Evolutionary conservation across 2,113 vertebrate genomes (phyloP).

Genomic region (Corydoras maculifer): DNA sequence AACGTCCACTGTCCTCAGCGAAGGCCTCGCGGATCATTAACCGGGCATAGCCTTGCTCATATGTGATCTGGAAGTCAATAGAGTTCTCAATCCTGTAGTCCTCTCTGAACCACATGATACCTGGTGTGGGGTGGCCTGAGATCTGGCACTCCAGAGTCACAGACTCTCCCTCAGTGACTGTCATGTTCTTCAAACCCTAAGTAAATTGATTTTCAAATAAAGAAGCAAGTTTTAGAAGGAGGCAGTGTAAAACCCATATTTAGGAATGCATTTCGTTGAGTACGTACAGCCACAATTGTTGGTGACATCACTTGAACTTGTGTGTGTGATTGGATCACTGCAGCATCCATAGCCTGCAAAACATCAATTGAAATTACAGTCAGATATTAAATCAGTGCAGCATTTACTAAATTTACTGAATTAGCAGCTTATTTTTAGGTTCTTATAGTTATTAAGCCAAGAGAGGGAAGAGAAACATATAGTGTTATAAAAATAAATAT

Average conservation of each 20-base stretch:
- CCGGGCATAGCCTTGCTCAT: constrained; percentile 69
- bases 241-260: neutral
- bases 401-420: too few species aligned
- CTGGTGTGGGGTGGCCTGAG: constrained; percentile 78
- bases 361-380: neutral
- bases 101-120: constrained; percentile 89
- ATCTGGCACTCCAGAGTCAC: constrained; percentile 80
- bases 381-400: too few species aligned
- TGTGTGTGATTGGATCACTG: constrained; percentile 43
- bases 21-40: constrained; percentile 62
- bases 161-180: constrained; percentile 69
- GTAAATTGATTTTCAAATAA: neutral
- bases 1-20: constrained; percentile 93
- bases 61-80: constrained; percentile 94
- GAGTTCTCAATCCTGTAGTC: constrained; percentile 95
- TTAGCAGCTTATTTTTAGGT: too few species aligned
- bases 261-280: neutral
- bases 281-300: constrained; percentile 61
- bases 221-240: constrained; percentile 3
- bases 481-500: too few species aligned
- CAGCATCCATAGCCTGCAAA: constrained; percentile 53
- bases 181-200: constrained; percentile 71
- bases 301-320: constrained; percentile 52
- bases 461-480: too few species aligned
- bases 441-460: too few species aligned